A percentile compares a stretch with the other conserved stretches of the same genome.
phyloP scores from a whole-genome alignment of 2,113 vertebrate genomes.

The Paracyprichromis sp. region DNA sequence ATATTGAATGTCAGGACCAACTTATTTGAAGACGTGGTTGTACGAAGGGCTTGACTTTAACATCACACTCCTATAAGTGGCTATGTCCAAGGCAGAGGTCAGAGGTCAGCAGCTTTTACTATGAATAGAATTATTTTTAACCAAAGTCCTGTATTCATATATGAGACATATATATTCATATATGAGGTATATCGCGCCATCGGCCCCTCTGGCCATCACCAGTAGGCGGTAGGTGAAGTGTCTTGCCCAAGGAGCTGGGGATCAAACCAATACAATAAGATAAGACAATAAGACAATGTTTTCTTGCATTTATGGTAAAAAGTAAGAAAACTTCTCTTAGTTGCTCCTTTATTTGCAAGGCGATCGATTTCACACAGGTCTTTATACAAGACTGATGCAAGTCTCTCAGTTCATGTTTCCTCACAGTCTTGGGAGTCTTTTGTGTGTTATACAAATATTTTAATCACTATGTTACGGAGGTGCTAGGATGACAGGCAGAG shows the following conservation, averaged over 20 bases:
- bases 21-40: not conserved
- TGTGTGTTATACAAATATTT: not conserved
- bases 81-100: not conserved
- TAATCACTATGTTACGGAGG: not conserved
- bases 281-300: not conserved
- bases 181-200: rapidly evolving
- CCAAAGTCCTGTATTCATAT: not conserved
- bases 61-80: not conserved
- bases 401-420: not conserved
- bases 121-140: not conserved
- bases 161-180: not conserved
- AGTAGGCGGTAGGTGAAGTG: not conserved
- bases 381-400: not conserved
- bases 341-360: not conserved
- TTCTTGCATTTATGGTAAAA: not conserved
- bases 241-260: not conserved
- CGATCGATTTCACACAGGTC: not conserved
- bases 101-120: not conserved
- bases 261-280: not conserved
- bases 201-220: not conserved
- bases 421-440: not conserved
- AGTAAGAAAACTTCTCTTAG: not conserved
- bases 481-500: not conserved
- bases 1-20: not conserved
- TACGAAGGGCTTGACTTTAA: not conserved